phyloP scores from a whole-genome alignment of 2,797 vertebrate genomes.

The Trichosurus vulpecula region DNA sequence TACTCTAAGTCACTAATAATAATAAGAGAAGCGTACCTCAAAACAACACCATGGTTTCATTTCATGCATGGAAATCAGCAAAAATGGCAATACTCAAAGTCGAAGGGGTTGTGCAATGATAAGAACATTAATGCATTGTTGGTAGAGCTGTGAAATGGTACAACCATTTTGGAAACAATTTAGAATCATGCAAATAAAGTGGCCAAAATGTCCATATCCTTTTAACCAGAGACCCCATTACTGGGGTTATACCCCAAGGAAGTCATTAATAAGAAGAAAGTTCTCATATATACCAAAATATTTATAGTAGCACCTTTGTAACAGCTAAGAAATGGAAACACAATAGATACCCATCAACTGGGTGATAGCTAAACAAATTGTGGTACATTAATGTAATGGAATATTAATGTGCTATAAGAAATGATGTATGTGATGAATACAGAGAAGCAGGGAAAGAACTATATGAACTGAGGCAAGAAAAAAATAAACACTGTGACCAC shows the following conservation, averaged over 20 bases:
- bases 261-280: neutral
- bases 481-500: neutral
- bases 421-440: neutral
- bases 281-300: neutral
- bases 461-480: neutral
- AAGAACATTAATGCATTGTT: too few species aligned
- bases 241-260: neutral
- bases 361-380: neutral
- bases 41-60: neutral
- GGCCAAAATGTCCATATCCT: neutral
- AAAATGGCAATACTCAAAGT: neutral
- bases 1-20: neutral
- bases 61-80: neutral
- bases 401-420: neutral
- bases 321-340: neutral
- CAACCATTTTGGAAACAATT: too few species aligned
- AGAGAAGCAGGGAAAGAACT: neutral
- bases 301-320: neutral
- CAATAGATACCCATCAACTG: neutral
- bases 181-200: too few species aligned
- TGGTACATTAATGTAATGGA: neutral
- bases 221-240: neutral
- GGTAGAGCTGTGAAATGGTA: too few species aligned
- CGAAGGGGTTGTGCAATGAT: too few species aligned
- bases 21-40: neutral